Percentiles rank a stretch among this genome's conserved stretches.
Evolutionary conservation across 2,797 vertebrate species (phyloP).

Genomic region (Sphenodon punctatus): DNA sequence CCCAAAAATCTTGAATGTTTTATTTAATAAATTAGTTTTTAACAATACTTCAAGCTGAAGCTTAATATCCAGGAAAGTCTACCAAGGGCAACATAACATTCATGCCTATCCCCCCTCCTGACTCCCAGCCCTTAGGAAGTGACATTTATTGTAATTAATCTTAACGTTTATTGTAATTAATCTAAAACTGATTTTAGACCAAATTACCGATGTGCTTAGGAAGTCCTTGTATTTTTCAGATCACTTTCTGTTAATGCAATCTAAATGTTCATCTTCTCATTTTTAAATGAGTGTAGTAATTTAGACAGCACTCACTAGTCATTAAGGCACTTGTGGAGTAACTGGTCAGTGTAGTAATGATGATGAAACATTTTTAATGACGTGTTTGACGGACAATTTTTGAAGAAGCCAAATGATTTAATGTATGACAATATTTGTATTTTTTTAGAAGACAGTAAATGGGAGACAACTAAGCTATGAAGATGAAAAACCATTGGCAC

Average conservation of each 20-base stretch:
- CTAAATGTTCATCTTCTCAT: too few species aligned
- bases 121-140: too few species aligned
- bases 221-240: background rate
- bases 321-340: background rate
- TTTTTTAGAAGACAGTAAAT: conserved; percentile 69
- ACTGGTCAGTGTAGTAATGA: background rate
- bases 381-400: background rate
- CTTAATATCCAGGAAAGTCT: background rate
- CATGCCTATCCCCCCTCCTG: too few species aligned
- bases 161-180: too few species aligned
- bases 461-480: conserved; percentile 63
- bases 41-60: background rate
- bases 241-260: background rate
- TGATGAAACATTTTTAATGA: background rate
- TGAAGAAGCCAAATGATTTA: background rate
- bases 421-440: background rate
- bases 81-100: background rate
- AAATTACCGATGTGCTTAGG: background rate
- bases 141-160: too few species aligned
- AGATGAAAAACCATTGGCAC: conserved; percentile 52
- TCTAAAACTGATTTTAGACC: background rate
- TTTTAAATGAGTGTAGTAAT: background rate
- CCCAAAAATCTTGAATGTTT: too few species aligned
- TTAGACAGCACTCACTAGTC: background rate
- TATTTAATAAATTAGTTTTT: background rate